A percentile compares a stretch with the other conserved stretches of the same genome.
Conservation (phyloP, 2,888 invertebrate species). For the Drymonia ruficornis region DNA sequence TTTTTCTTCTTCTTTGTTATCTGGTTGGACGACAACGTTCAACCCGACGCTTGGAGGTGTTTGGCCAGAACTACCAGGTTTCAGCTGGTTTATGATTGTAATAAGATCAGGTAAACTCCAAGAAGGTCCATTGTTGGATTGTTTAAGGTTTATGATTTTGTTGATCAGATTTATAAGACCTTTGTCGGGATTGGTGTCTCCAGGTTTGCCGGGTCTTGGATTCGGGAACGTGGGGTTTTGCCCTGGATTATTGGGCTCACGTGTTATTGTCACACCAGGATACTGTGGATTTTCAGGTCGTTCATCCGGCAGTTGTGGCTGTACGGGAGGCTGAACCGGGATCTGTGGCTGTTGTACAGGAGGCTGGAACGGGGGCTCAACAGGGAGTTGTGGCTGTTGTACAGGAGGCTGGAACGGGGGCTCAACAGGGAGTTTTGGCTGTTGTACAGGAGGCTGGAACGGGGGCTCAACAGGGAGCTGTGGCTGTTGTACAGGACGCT, state of each 20-base stretch:
- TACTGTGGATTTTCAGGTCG: neutral
- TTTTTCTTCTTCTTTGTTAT: conserved; percentile 18
- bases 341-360: neutral
- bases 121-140: neutral
- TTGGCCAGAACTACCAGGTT: neutral
- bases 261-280: neutral
- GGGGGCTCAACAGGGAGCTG: neutral
- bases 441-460: neutral
- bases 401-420: no score
- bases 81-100: neutral
- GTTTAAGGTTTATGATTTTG: neutral
- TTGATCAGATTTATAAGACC: neutral
- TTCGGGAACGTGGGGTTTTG: neutral
- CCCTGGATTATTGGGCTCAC: neutral
- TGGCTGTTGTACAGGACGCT: neutral
- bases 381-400: neutral
- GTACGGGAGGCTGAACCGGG: no score
- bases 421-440: neutral
- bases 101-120: neutral
- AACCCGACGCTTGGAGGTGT: neutral
- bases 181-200: neutral
- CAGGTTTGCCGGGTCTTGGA: neutral
- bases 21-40: conserved; percentile 20
- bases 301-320: neutral
- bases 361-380: conserved; percentile 1